Base-by-base conservation (phyloP, 2,888 invertebrate genomes). In the Acheta domesticus region DNA sequence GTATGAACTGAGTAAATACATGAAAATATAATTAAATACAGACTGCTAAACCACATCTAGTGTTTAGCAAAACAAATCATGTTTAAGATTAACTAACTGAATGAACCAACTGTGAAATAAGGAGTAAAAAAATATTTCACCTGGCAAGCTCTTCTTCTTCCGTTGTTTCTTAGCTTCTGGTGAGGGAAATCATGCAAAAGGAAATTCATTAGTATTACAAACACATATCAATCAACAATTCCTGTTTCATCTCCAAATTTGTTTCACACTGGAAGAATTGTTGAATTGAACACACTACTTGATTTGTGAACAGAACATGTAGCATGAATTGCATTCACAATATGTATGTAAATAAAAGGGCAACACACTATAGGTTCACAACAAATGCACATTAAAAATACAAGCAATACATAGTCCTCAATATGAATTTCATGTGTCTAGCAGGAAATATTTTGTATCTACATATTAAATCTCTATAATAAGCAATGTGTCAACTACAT, bases 81-180 rank as follows among this genome's bases (percentile, higher is more conserved):
- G n/a, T 62, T 62, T 62, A 62, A 19, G 62, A 62, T 19, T 62
- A 62, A 62, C 62, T 62, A 62, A 62, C 62, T 62, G 62, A 62
- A 62, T 62, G n/a, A 62, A 62, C n/a, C 16, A 62, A 62, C 62
- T n/a, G 20, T 50, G 21, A 78, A 78, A 78, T 23, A 20, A 78
- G 80, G 78, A 79, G 76, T 76, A 78, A 80, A 80, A 81, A 79
- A 74, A 80, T 79, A 80, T 82, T 81, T 95, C 94, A 95, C 95
- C 95, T 91, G 94, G 90, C 89, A 94, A 89, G 88, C 94, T 95
- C 92, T 95, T 96, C 92, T 94, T 95, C 92, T 94, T 93, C 92
- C 93, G 93, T 91, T 94, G 94, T 93, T 96, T 96, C 95, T 96
- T 96, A 92, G 94, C 95, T 92, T 96, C 96, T 96, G 91, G 86